Percentiles rank a stretch among this genome's conserved stretches.
Evolutionary conservation across 37 sponge, comb jelly and placozoan species (phyloP).

Genomic region (Chondrilla cf. caribensis): DNA sequence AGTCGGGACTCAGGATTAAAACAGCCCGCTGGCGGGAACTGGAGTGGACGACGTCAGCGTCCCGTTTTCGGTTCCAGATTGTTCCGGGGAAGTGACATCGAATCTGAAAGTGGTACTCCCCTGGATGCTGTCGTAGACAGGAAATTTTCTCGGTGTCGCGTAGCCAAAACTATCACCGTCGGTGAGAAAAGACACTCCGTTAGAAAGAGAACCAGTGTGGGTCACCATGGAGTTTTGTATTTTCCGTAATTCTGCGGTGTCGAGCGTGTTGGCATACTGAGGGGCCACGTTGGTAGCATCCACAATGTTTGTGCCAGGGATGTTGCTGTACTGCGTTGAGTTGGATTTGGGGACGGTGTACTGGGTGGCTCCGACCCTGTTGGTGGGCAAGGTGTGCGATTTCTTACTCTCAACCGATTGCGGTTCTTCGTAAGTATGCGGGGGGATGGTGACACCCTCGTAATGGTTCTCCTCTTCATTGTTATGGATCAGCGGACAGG

Average conservation of each 20-base stretch:
- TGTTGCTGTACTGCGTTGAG: background rate
- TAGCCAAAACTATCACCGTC: background rate
- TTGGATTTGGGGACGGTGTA: background rate
- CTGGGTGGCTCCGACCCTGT: too few species aligned
- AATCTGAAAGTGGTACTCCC: background rate
- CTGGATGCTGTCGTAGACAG: background rate
- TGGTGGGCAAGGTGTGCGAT: background rate
- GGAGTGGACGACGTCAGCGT: too few species aligned
- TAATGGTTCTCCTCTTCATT: background rate
- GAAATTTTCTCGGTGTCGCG: background rate
- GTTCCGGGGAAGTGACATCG: slow-evolving; percentile 2
- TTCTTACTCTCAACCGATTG: background rate
- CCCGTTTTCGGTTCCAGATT: too few species aligned
- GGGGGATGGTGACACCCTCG: background rate
- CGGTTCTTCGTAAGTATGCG: slow-evolving; percentile 9
- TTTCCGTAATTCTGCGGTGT: background rate
- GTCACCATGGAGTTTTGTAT: background rate
- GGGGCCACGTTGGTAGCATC: background rate
- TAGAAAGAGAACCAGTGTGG: background rate
- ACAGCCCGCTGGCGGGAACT: too few species aligned
- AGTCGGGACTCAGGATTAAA: too few species aligned
- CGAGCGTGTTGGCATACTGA: slow-evolving; percentile 18
- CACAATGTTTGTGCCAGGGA: background rate
- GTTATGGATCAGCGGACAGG: background rate
- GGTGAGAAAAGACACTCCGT: background rate